Evolutionary conservation across 1,140 invertebrate genomes (phyloP), one percentile per base, ranked within the genome.

Genomic region (Helicoverpa zea): DNA sequence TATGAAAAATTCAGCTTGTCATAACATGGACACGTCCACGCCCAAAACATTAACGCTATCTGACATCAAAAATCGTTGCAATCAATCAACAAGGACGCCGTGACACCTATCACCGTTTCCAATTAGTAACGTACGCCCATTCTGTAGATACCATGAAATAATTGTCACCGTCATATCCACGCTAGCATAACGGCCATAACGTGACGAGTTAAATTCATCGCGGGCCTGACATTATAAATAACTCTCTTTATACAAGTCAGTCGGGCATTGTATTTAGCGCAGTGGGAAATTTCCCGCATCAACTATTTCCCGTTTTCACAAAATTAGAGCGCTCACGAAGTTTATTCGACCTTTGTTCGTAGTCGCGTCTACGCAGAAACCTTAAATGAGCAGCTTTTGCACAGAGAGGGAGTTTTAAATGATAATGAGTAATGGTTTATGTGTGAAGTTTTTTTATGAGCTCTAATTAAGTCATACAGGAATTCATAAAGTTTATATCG

Each of bases 211-310:
- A 70, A 70, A 70, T 70, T 70, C 66, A 70, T 70, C 66, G 66
- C 66, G 47, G 49, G 47, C 5, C 49, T 18, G 66, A 70, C 47
- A 70, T 70, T 70, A 70, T 70, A 70, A 70, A 70, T 70, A 70
- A 70, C 18, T 70, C 66, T 70, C 66, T 54, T 70, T 70, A 70
- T 23, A 52, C 66, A 52, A 70, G 66, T 70, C 66, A 52, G 49
- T 54, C 66, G 47, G 66, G 56, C 59, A 73, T 80, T 80, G 66
- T 73, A 80, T 74, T 73, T 73, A 63, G 79, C 59, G 30, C 68
- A 80, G 13, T 73, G 30, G 58, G 79, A 73, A 80, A 80, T 80
- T 80, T 68, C 79, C 23, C 56, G 68, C 70, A 47, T 80, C 58
- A 52, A 77, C 59, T 70, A 70, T 70, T 70, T 29, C 66, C 66